Base-by-base conservation (phyloP, 1,140 invertebrate species). In the Drosophila jambulina region DNA sequence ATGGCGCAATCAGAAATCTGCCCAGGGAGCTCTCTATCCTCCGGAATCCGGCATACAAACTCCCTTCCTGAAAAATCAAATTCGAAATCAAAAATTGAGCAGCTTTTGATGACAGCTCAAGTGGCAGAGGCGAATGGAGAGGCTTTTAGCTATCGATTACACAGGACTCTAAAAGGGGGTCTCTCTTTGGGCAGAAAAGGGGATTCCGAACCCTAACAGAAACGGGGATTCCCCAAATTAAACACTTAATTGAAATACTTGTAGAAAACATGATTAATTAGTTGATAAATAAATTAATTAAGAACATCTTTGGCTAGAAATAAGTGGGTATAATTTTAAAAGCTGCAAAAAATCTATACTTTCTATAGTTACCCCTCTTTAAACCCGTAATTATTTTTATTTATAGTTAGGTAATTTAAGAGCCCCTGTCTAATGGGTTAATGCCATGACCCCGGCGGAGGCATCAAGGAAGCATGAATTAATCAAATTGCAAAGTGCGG, bases 41-140 rank as follows among this genome's bases (percentile, higher is more conserved):
- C n/a, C 9, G 48, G 29, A 32, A 34, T 34, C 34, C 2, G 27
- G 29, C 10, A 9, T 8, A 7, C 13, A 13, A 34, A 15, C 27
- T 32, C 29, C n/a, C 10, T 1, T n/a, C 34, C 7, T 10, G 4
- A 88, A 29, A 83, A 88, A 87, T 80, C 84, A 78, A 68, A 80
- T 59, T 78, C 72, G 67, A 79, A 86, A 90, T 88, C 85, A 88
- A 84, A 88, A 88, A 85, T 90, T 90, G 85, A 90, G 86, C 85
- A 90, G 86, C 85, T 90, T 90, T 90, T 85, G 85, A 90, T 90
- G 85, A 90, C 85, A 90, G 85, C 81, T 90, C 81, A 79, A 88
- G 81, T 84, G 67, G 76, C 82, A 34, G 17, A 38, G 56, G 62
- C 25, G 69, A 36, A 36, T 13, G 76, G 68, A 58, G 62, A 67